These are phyloP conservation scores for Platycnemis pennipes DNA, from an alignment of 2,888 invertebrate genomes.

Conservation along the genomic window DNA sequence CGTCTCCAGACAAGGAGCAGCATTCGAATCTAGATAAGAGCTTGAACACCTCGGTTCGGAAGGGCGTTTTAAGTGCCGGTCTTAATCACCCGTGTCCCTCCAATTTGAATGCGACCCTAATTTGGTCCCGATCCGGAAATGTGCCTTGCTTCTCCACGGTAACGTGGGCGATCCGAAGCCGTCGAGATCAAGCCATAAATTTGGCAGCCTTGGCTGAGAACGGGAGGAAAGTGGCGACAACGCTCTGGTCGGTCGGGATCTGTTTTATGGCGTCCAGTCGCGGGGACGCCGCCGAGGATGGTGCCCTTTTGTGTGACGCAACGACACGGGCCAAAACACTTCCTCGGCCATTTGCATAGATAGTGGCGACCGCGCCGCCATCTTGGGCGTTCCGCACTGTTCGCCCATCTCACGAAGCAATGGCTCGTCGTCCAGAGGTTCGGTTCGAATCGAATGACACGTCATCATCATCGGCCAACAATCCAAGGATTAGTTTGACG, in stretches of 20 bases:
- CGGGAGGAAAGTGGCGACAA: neutral
- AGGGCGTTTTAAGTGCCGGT: neutral
- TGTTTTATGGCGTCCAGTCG: conserved; percentile 4
- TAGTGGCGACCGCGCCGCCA: neutral
- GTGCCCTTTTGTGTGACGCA: neutral
- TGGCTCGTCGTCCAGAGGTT: too few relatives aligned
- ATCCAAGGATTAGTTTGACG: too few relatives aligned
- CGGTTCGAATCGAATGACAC: neutral
- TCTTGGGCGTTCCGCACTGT: neutral
- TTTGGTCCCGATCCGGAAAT: neutral
- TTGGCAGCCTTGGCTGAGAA: neutral
- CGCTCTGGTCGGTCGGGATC: neutral
- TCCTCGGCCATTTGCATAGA: conserved; percentile 26
- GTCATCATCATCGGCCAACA: too few relatives aligned
- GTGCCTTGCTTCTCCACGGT: neutral
- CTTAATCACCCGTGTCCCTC: neutral
- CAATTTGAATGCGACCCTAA: neutral
- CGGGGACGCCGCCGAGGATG: neutral
- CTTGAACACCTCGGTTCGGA: neutral
- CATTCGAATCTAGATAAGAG: conserved; percentile 8
- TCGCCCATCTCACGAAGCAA: too few relatives aligned
- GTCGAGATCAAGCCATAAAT: neutral
- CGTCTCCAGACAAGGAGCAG: neutral
- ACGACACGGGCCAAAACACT: neutral
- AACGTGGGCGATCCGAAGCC: neutral